These are phyloP conservation scores for Danio albolineatus DNA, from an alignment of 2,797 vertebrate genomes.

Conservation along the genomic window DNA sequence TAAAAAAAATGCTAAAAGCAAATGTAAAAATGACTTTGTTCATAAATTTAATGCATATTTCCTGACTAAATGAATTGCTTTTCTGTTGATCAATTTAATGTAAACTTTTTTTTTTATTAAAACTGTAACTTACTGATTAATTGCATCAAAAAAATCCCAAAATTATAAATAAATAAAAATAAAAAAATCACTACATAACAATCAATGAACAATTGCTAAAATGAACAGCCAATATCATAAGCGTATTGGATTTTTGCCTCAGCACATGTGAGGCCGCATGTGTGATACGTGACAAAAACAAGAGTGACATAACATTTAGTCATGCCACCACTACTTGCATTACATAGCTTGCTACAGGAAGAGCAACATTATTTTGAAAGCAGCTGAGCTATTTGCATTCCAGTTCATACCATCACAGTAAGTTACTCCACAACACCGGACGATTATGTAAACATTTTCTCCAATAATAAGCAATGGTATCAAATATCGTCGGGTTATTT, in stretches of 20 bases:
- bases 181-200: not conserved
- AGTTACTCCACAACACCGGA: constrained; percentile 11
- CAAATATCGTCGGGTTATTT: constrained; percentile 16
- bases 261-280: not conserved
- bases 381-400: not conserved
- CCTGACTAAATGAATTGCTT: too few species aligned
- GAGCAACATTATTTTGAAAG: constrained; percentile 5
- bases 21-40: too few species aligned
- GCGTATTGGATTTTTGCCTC: not conserved
- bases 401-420: not conserved
- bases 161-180: too few species aligned
- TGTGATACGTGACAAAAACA: constrained; percentile 21
- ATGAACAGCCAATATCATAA: not conserved
- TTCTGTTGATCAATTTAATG: too few species aligned
- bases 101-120: too few species aligned
- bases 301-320: constrained; percentile 11
- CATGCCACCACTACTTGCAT: constrained; percentile 12
- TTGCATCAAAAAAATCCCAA: too few species aligned
- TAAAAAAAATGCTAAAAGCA: too few species aligned
- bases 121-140: too few species aligned
- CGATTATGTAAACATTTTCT: constrained; percentile 9
- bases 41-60: too few species aligned
- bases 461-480: constrained; percentile 4
- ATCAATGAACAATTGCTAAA: not conserved
- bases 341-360: constrained; percentile 16